These are phyloP conservation scores for Synaphobranchus kaupii DNA, from an alignment of 2,797 vertebrate species.

Conservation along the genomic window DNA sequence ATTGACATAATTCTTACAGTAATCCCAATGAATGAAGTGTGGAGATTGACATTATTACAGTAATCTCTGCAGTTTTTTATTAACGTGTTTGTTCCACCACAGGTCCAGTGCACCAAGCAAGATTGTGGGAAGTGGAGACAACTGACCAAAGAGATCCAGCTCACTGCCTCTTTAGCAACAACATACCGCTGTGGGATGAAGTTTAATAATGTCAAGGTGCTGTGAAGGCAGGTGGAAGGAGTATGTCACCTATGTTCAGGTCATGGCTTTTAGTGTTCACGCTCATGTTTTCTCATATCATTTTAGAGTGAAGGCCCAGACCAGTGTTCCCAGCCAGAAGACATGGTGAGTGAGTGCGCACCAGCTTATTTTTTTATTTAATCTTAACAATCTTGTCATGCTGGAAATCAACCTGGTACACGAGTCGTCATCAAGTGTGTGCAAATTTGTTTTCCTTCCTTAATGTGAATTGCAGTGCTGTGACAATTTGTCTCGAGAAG, in stretches of 20 bases:
- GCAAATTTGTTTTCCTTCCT: not conserved
- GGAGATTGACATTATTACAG: not conserved
- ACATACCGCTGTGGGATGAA: conserved; percentile 93
- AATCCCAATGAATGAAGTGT: not conserved
- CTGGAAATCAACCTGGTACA: not conserved
- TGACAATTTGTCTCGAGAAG: not conserved
- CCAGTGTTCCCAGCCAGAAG: conserved; percentile 91
- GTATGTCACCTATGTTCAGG: not conserved
- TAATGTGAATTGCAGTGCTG: not conserved
- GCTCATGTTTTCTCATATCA: conserved; percentile 20
- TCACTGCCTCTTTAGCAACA: conserved; percentile 83
- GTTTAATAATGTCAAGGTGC: conserved; percentile 85
- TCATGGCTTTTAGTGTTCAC: not conserved
- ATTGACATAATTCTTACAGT: not conserved
- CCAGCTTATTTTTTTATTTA: not conserved
- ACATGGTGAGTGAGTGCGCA: conserved; percentile 80
- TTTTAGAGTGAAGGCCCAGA: conserved; percentile 84
- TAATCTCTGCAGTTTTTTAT: not conserved
- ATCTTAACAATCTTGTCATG: not conserved
- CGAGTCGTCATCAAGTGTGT: no score
- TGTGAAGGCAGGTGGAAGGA: conserved; percentile 2
- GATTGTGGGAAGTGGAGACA: conserved; percentile 96
- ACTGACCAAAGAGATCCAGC: conserved; percentile 92
- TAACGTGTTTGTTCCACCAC: not conserved
- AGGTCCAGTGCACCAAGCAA: conserved; percentile 92